phyloP scores from a whole-genome alignment of 2,888 invertebrate genomes.

The Xestia rhomboidea region DNA sequence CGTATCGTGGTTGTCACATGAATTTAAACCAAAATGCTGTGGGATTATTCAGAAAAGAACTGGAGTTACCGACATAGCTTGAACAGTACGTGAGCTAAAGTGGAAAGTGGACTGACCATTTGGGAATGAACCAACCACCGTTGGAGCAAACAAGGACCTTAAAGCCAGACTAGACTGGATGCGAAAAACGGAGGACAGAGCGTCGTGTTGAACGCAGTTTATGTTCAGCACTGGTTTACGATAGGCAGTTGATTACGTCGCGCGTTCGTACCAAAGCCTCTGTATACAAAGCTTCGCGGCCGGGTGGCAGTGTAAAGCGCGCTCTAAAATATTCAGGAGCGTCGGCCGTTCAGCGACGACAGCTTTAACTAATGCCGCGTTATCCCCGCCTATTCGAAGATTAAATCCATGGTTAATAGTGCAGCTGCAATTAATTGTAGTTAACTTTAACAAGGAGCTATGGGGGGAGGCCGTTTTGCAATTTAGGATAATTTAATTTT shows the following conservation, averaged over 20 bases:
- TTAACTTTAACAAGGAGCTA: slow-evolving; percentile 5
- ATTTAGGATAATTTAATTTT: neutral
- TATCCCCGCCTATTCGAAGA: slow-evolving; percentile 20
- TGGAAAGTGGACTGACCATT: neutral
- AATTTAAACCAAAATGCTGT: neutral
- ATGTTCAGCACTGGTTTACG: neutral
- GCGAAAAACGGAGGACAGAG: neutral
- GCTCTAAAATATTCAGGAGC: slow-evolving; percentile 61
- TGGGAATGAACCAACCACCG: neutral
- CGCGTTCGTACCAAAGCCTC: neutral
- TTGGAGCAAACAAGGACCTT: neutral
- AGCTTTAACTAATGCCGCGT: slow-evolving; percentile 39
- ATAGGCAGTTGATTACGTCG: neutral
- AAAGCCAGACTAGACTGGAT: neutral
- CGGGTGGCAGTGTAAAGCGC: slow-evolving; percentile 21
- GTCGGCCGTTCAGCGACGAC: slow-evolving; percentile 28
- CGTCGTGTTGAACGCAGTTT: neutral
- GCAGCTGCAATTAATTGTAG: slow-evolving; percentile 25
- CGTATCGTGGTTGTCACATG: neutral
- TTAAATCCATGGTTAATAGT: slow-evolving; percentile 28
- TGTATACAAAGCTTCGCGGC: neutral
- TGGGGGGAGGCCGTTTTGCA: neutral
- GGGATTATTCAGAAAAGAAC: neutral
- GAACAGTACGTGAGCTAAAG: neutral
- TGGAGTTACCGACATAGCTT: neutral